phyloP scores from a whole-genome alignment of 2,113 vertebrate genomes.

The Phalacrocorax aristotelis region DNA sequence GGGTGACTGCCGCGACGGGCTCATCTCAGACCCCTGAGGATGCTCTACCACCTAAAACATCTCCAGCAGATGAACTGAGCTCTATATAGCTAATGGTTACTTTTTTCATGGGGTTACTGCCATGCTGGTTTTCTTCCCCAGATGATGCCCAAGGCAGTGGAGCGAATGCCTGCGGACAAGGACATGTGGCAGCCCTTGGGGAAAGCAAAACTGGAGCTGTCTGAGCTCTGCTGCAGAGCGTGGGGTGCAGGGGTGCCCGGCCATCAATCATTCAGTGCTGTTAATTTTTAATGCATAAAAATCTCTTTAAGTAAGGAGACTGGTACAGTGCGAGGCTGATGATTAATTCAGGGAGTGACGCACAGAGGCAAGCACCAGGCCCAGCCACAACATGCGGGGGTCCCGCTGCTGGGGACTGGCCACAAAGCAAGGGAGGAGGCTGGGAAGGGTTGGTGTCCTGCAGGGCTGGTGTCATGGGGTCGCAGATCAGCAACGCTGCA shows the following conservation, averaged over 20 bases:
- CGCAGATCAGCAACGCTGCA: accelerated
- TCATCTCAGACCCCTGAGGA: not conserved
- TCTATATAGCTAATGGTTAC: not conserved
- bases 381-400: accelerated
- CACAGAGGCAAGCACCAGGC: accelerated
- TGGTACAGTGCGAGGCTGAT: not conserved
- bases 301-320: not conserved
- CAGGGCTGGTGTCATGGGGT: not conserved
- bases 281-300: conserved; percentile 61
- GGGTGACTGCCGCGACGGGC: too few relatives aligned
- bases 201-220: not conserved
- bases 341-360: conserved; percentile 44
- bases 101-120: not conserved
- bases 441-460: not conserved
- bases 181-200: accelerated
- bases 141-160: not conserved
- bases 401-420: not conserved
- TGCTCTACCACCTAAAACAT: not conserved
- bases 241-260: not conserved
- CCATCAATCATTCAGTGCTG: conserved; percentile 49
- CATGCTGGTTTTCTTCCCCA: accelerated
- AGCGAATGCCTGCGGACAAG: not conserved
- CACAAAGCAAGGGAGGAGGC: not conserved
- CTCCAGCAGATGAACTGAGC: not conserved
- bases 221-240: not conserved